phyloP scores from a whole-genome alignment of 2,113 vertebrate species.

The Pyxicephalus adspersus region DNA sequence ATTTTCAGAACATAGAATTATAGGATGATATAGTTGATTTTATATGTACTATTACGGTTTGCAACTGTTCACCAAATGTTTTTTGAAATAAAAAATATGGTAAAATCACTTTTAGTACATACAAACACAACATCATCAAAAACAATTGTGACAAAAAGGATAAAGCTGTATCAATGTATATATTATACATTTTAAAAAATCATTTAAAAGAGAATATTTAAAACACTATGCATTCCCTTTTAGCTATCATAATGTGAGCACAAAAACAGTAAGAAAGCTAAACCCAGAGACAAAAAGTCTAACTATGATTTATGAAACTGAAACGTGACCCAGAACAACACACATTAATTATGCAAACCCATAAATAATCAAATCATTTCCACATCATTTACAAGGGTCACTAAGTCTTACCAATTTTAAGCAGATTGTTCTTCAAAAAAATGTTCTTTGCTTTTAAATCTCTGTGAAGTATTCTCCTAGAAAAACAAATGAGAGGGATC shows the following conservation, averaged over 20 bases:
- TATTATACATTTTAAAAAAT: no score
- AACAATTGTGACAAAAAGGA: no score
- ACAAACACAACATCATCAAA: no score
- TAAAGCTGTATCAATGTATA: no score
- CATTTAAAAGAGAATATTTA: background rate
- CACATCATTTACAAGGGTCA: background rate
- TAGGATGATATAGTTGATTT: no score
- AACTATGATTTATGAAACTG: background rate
- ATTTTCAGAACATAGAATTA: no score
- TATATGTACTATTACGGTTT: no score
- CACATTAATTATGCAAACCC: background rate
- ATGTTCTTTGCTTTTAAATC: conserved; percentile 90
- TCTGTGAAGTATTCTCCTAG: conserved; percentile 83
- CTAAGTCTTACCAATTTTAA: conserved; percentile 84
- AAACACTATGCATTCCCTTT: background rate
- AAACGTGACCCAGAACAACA: background rate
- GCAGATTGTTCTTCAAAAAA: conserved; percentile 84
- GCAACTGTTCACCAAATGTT: no score
- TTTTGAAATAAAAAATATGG: no score
- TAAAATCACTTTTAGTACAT: no score
- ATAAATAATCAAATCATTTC: background rate
- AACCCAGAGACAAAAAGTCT: no score
- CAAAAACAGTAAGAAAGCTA: background rate
- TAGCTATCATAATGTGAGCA: no score
- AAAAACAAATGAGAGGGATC: conserved; percentile 49